Percentiles rank a stretch among this genome's conserved stretches.
Conservation (phyloP, 2,113 vertebrate genomes). For the Capricornis sumatraensis region DNA sequence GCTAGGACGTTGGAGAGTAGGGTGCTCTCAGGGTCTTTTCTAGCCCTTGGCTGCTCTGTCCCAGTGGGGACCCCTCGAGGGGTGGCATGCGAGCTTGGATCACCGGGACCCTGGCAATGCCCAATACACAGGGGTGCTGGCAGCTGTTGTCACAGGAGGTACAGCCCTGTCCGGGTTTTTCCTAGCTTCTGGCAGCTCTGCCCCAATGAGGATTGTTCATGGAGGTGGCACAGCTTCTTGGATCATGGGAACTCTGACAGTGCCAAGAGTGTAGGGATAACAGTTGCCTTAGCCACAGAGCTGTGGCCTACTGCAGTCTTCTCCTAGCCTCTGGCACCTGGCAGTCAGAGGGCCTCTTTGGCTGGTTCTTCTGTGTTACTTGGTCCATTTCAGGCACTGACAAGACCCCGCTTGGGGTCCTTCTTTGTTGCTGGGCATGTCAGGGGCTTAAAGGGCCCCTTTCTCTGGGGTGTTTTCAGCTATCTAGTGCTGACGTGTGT, state of each 20-base stretch:
- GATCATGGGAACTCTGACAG: not conserved
- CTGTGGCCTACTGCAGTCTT: not conserved
- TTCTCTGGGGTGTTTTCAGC: not conserved
- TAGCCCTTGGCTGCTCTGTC: not conserved
- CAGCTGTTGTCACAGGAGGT: not conserved
- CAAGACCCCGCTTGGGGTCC: not conserved
- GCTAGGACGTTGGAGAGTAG: not conserved
- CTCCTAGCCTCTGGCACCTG: not conserved
- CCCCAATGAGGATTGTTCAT: not conserved
- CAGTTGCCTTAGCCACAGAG: not conserved
- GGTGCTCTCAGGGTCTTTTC: not conserved
- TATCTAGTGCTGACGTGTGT: not conserved
- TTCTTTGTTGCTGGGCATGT: not conserved
- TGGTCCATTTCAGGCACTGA: not conserved
- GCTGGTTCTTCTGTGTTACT: not conserved
- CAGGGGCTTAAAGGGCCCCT: not conserved
- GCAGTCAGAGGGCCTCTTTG: not conserved
- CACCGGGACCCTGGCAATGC: not conserved
- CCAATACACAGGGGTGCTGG: not conserved
- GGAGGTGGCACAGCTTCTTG: not conserved
- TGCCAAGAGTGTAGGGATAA: not conserved
- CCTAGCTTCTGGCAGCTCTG: not conserved
- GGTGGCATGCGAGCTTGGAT: not conserved
- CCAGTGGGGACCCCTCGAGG: not conserved
- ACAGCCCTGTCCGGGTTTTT: rapidly evolving